A percentile compares a stretch with the other conserved stretches of the same genome.
These are phyloP conservation scores for Catonia carolina DNA, from an alignment of 2,888 invertebrate species.

Conservation along the genomic window DNA sequence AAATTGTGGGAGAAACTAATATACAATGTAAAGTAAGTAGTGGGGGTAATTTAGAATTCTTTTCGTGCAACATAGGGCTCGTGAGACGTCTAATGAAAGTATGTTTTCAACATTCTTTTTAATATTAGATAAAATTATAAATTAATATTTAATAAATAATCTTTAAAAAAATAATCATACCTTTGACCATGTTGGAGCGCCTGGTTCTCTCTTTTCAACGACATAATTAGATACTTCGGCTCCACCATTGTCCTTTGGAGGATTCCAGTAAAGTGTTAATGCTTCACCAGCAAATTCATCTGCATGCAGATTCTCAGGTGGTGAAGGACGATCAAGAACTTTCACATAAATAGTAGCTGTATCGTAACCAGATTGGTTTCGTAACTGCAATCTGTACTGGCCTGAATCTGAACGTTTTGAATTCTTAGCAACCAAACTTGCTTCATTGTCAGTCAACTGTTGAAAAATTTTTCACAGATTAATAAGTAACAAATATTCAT, in stretches of 20 bases:
- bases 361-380: conserved; percentile 92
- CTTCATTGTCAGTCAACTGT: conserved; percentile 76
- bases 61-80: no score
- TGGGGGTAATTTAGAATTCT: no score
- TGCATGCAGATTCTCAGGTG: conserved; percentile 85
- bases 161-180: no score
- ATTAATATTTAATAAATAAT: no score
- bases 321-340: conserved; percentile 85
- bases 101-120: no score
- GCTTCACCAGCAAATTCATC: conserved; percentile 94
- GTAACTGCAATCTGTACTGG: conserved; percentile 83
- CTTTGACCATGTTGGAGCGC: conserved; percentile 76
- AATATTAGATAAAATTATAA: no score
- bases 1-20: no score
- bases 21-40: no score
- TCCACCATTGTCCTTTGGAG: conserved; percentile 95
- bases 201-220: conserved; percentile 87
- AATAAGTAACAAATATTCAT: conserved; percentile 1
- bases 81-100: no score
- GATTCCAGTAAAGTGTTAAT: conserved; percentile 91
- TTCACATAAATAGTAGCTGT: conserved; percentile 91
- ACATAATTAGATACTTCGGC: conserved; percentile 93
- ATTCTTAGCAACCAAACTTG: conserved; percentile 87
- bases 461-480: no score
- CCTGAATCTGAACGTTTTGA: conserved; percentile 86